phyloP scores from a whole-genome alignment of 2,888 invertebrate genomes.

The Ormia ochracea region DNA sequence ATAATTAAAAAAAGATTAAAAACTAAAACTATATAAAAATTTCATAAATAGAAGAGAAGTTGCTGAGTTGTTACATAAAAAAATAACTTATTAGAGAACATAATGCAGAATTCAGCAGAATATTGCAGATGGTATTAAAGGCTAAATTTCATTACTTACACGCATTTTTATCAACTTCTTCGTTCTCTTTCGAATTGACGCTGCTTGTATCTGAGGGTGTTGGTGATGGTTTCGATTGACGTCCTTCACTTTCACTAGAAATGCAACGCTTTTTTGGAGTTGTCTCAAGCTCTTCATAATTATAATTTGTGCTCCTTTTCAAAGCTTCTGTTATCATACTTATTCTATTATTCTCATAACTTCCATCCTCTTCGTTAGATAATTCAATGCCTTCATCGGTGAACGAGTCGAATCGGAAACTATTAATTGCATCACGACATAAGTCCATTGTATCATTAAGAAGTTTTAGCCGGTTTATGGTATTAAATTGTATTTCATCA shows the following conservation, averaged over 20 bases:
- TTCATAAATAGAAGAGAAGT: no score
- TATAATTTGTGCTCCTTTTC: constrained; percentile 32
- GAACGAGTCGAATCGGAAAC: constrained; percentile 60
- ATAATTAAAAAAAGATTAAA: no score
- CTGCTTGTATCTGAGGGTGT: constrained; percentile 74
- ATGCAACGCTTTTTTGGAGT: constrained; percentile 50
- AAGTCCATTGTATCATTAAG: constrained; percentile 67
- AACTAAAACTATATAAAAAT: no score
- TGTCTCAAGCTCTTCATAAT: constrained; percentile 41
- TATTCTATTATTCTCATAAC: constrained; percentile 15
- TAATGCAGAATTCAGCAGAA: neutral
- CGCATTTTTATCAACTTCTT: constrained; percentile 64
- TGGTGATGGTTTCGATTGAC: constrained; percentile 70
- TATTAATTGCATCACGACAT: constrained; percentile 65
- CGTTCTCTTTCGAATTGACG: constrained; percentile 75
- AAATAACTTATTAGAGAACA: neutral
- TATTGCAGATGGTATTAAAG: neutral
- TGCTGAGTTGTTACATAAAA: constrained; percentile 7
- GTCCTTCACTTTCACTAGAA: constrained; percentile 58
- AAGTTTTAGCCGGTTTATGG: constrained; percentile 64
- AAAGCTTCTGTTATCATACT: constrained; percentile 30
- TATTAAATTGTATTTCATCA: constrained; percentile 64
- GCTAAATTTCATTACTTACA: constrained; percentile 58
- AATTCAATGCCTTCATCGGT: constrained; percentile 42
- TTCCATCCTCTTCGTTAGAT: constrained; percentile 47